phyloP scores from a whole-genome alignment of 1,140 invertebrate species.

The Hylyphantes graminicola region DNA sequence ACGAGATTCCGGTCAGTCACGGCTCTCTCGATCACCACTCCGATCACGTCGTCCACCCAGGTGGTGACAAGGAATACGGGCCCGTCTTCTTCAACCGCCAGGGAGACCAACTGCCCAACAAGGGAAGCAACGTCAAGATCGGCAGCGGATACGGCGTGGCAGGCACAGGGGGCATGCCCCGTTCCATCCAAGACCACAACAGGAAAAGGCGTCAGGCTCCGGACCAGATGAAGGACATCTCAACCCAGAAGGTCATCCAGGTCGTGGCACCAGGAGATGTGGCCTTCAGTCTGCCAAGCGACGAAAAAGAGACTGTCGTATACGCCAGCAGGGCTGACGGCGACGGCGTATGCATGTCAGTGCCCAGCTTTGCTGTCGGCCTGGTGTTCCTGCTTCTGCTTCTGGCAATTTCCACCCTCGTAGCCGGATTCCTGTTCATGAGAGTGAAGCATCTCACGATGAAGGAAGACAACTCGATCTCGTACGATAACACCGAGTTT shows the following conservation, averaged over 20 bases:
- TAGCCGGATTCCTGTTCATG: conserved; percentile 90
- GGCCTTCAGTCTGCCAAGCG: conserved; percentile 83
- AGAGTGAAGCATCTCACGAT: conserved; percentile 72
- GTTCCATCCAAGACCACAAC: conserved; percentile 75
- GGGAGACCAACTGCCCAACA: conserved; percentile 52
- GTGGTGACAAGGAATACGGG: conserved; percentile 16
- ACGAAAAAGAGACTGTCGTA: conserved; percentile 84
- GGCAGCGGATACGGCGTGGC: conserved; percentile 46
- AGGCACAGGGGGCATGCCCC: conserved; percentile 62
- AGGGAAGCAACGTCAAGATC: conserved; percentile 46
- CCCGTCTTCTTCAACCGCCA: conserved; percentile 58
- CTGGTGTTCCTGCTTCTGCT: conserved; percentile 90
- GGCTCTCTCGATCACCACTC: neutral
- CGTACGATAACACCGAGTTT: conserved; percentile 59
- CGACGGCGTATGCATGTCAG: conserved; percentile 88
- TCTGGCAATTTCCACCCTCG: conserved; percentile 87
- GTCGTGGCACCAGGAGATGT: conserved; percentile 94
- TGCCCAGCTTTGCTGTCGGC: conserved; percentile 90
- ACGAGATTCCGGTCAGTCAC: neutral
- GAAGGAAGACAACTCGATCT: conserved; percentile 53
- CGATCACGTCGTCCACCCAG: neutral
- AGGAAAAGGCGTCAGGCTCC: conserved; percentile 71
- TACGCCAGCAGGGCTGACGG: conserved; percentile 70
- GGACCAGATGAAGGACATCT: conserved; percentile 85
- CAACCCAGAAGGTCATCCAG: conserved; percentile 89